Evolutionary conservation across 2,888 invertebrate genomes (phyloP).

Genomic region (Ophion ellenae): DNA sequence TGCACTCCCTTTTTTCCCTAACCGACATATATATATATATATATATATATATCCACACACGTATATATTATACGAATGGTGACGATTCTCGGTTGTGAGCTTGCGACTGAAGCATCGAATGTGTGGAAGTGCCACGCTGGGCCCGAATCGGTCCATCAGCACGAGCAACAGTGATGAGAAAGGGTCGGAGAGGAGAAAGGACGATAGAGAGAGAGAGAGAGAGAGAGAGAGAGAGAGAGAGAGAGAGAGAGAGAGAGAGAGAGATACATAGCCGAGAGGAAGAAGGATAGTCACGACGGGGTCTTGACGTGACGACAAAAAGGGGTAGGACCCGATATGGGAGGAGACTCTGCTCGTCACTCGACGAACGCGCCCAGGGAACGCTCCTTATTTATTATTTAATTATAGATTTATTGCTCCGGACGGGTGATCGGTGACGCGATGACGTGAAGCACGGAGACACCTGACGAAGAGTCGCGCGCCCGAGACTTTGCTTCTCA

Average conservation of each 20-base stretch:
- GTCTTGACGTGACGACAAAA: conserved; percentile 75
- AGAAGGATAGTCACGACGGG: conserved; percentile 54
- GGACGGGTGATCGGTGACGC: conserved; percentile 66
- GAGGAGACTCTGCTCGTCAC: conserved; percentile 72
- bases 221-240: conserved; percentile 56
- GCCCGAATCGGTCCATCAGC: conserved; percentile 11
- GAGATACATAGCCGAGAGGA: conserved; percentile 55
- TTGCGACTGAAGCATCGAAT: conserved; percentile 26
- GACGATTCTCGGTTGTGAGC: conserved; percentile 34
- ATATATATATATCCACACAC: neutral
- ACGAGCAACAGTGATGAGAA: neutral
- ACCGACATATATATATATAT: conserved; percentile 17
- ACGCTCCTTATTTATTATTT: conserved; percentile 80
- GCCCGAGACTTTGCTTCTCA: conserved; percentile 31
- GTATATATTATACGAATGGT: conserved; percentile 11
- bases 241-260: conserved; percentile 58
- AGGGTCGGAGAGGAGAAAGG: neutral
- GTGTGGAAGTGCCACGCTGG: conserved; percentile 20
- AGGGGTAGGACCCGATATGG: conserved; percentile 79
- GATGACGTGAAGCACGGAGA: conserved; percentile 67
- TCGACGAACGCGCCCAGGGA: conserved; percentile 66
- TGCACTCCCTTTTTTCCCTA: conserved; percentile 37
- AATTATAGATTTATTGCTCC: conserved; percentile 80
- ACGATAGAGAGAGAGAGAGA: conserved; percentile 41
- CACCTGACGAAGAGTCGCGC: conserved; percentile 69